Evolutionary conservation across 2,888 invertebrate genomes (phyloP).

Genomic region (Thera britannica): DNA sequence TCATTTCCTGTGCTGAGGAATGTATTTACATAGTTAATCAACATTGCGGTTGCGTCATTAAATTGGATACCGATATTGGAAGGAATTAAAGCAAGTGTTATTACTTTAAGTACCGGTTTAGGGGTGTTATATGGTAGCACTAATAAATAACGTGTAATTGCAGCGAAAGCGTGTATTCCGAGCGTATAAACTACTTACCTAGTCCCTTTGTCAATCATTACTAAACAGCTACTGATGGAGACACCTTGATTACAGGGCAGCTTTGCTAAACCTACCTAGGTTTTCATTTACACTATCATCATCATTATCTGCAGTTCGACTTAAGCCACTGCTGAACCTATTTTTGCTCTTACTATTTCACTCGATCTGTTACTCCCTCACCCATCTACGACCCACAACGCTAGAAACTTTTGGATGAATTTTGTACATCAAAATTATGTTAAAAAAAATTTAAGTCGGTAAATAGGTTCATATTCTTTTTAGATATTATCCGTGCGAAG

Average conservation of each 20-base stretch:
- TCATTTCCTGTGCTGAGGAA: conserved; percentile 39
- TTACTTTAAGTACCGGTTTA: conserved; percentile 18
- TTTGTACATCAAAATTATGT: too few relatives aligned
- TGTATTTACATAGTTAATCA: conserved; percentile 30
- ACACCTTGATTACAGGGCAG: conserved; percentile 1
- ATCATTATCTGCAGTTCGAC: too few relatives aligned
- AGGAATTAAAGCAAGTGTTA: conserved; percentile 11
- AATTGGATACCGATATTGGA: conserved; percentile 18
- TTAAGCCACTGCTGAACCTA: too few relatives aligned
- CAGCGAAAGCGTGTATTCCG: neutral
- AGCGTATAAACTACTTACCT: conserved; percentile 1
- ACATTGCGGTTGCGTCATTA: conserved; percentile 17
- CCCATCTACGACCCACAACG: too few relatives aligned
- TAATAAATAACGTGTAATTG: conserved; percentile 5
- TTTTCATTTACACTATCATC: too few relatives aligned
- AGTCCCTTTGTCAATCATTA: conserved; percentile 4
- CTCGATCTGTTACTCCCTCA: too few relatives aligned
- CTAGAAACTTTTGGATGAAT: too few relatives aligned
- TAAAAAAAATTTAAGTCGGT: too few relatives aligned
- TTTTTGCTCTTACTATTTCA: too few relatives aligned
- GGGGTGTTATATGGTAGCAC: conserved; percentile 3
- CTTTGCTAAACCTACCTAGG: neutral
- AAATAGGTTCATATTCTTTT: too few relatives aligned
- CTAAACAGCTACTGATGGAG: neutral
- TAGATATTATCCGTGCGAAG: too few relatives aligned